Evolutionary conservation across 2,888 invertebrate genomes (phyloP), one percentile per base, ranked within the genome.

Genomic region (Melipona bicolor): DNA sequence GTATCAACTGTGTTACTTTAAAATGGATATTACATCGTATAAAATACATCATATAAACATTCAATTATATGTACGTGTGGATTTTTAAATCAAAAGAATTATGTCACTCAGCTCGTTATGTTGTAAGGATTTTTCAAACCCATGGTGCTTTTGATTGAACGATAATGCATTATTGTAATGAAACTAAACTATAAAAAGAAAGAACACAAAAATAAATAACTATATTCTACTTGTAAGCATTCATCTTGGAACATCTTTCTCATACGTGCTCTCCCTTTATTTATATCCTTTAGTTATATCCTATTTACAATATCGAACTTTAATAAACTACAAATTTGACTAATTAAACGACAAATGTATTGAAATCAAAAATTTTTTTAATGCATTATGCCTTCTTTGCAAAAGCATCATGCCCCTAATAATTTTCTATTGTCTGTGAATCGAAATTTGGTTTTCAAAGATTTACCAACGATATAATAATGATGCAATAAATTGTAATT

Each of bases 91-190:
- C 73, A 77, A 74, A 69, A 56, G n/a, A 9, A 19, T 78, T 72
- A 13, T 73, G 24, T 79, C 69, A 69, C 32, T 62, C 59, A 72
- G 68, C 72, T 27, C 27, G 1, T 27, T 27, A 27, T 1, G 67
- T 62, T 62, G 50, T 75, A 71, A 72, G 68, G 75, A 82, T 83
- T 83, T 83, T 84, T 79, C 76, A 79, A 81, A 72, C 67, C 36
- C 64, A 65, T 79, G 84, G 83, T 84, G 83, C 84, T 76, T 84
- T 76, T 64, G 69, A 79, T 83, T 72, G 79, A 76, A 79, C 78
- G 54, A 82, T 81, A 75, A 81, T 65, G 69, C 81, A 70, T 72
- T 61, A 69, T 77, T 83, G 74, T 79, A 75, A 79, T 32, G 21
- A 76, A 52, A 73, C 17, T 72, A 75, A 69, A 70, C 27, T 9